Percentiles rank a stretch among this genome's conserved stretches.
Conservation (phyloP, 2,113 vertebrate species). For the Callopanchax toddi region DNA sequence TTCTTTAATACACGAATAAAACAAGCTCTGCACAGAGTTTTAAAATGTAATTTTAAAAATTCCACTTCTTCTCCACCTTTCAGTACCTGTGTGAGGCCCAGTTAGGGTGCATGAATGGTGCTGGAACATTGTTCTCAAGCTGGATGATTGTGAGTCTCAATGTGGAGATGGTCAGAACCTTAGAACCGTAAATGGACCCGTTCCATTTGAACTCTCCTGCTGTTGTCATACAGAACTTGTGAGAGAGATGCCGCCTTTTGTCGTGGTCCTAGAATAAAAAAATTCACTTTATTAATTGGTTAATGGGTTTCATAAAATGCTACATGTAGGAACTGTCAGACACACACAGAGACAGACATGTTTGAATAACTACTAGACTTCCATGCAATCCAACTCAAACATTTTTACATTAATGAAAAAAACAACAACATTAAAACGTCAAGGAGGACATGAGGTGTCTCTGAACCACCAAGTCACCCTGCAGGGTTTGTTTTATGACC, state of each 20-base stretch:
- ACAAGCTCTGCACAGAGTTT: too few species aligned
- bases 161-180: constrained; percentile 95
- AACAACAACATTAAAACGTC: too few species aligned
- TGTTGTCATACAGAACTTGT: constrained; percentile 97
- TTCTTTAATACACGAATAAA: too few species aligned
- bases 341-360: too few species aligned
- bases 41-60: constrained; percentile 1
- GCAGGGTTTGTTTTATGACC: background rate
- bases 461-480: too few species aligned
- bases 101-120: constrained; percentile 97
- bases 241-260: constrained; percentile 94
- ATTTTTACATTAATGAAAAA: too few species aligned
- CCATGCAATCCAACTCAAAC: too few species aligned
- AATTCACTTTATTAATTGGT: too few species aligned
- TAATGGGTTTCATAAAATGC: too few species aligned
- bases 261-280: constrained; percentile 85
- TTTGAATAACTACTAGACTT: too few species aligned
- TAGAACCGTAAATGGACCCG: constrained; percentile 95
- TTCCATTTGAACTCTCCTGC: constrained; percentile 99
- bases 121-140: constrained; percentile 96
- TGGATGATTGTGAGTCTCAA: constrained; percentile 96
- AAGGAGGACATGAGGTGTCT: too few species aligned
- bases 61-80: background rate
- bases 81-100: constrained; percentile 97
- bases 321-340: too few species aligned